phyloP scores from a whole-genome alignment of 92 coral and sea anemone genomes.

The Plumapathes pennacea region DNA sequence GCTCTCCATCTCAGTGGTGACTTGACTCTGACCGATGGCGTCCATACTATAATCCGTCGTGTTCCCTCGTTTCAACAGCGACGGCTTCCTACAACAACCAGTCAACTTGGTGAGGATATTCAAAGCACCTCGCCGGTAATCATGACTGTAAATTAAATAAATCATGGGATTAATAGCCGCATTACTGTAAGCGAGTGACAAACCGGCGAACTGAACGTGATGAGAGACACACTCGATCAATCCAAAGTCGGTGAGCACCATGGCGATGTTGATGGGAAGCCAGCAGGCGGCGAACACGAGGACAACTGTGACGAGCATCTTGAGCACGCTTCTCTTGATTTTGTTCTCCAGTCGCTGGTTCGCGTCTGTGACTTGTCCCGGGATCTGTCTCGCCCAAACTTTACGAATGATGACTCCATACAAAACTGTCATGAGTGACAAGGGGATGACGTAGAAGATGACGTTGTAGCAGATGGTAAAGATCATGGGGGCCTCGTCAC shows the following conservation, averaged over 20 bases:
- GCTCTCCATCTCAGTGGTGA: too few species aligned
- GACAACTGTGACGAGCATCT: conserved; percentile 63
- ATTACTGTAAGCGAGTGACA: conserved; percentile 44
- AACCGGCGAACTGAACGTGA: conserved; percentile 10
- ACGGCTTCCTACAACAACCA: too few species aligned
- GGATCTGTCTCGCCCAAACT: conserved; percentile 62
- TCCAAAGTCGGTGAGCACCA: conserved; percentile 15
- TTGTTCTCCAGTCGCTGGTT: conserved; percentile 33
- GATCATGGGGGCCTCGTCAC: conserved; percentile 26
- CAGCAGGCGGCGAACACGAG: conserved; percentile 55
- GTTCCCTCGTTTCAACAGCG: too few species aligned
- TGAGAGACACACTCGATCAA: neutral
- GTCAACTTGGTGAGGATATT: conserved; percentile 25
- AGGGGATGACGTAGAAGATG: conserved; percentile 44
- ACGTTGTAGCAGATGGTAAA: conserved; percentile 45
- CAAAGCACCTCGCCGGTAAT: conserved; percentile 54
- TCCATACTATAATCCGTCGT: too few species aligned
- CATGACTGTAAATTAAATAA: conserved; percentile 62
- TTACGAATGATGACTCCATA: conserved; percentile 59
- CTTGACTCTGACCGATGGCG: too few species aligned
- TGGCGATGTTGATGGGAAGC: conserved; percentile 32
- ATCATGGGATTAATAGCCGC: conserved; percentile 57
- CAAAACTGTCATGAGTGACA: conserved; percentile 36
- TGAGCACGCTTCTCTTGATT: conserved; percentile 55
- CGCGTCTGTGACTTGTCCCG: conserved; percentile 49